These are phyloP conservation scores for Maniola hyperantus DNA, from an alignment of 2,888 invertebrate species.

Conservation along the genomic window DNA sequence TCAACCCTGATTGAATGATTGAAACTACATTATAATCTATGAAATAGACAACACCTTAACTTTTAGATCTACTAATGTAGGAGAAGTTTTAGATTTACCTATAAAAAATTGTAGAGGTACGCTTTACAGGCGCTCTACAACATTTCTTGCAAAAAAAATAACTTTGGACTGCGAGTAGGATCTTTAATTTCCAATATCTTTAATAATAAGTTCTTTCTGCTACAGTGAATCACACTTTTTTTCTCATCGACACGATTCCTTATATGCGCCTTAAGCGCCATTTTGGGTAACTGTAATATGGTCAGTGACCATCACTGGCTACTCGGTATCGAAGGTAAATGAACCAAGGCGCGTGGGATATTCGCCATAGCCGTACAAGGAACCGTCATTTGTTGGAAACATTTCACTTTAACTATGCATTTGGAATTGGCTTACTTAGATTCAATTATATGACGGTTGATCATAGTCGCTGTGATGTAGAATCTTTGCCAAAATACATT, in stretches of 20 bases:
- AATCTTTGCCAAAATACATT: neutral
- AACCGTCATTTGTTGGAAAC: constrained; percentile 26
- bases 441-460: neutral
- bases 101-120: neutral
- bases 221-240: constrained; percentile 1
- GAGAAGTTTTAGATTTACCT: too few species aligned
- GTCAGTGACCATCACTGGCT: constrained; percentile 46
- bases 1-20: too few species aligned
- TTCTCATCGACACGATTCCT: constrained; percentile 19
- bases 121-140: too few species aligned
- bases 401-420: constrained; percentile 30
- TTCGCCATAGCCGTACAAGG: constrained; percentile 32
- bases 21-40: too few species aligned
- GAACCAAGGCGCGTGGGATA: constrained; percentile 45
- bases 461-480: neutral
- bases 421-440: constrained; percentile 24
- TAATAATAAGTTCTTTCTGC: neutral
- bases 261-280: constrained; percentile 20
- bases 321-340: constrained; percentile 44
- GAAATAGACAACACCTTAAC: too few species aligned
- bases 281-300: constrained; percentile 51
- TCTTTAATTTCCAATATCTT: neutral
- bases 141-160: neutral
- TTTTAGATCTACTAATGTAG: too few species aligned
- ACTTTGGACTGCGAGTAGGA: neutral